Evolutionary conservation across 2,113 vertebrate genomes (phyloP).

Genomic region (Cyphomyrus discorhynchus): DNA sequence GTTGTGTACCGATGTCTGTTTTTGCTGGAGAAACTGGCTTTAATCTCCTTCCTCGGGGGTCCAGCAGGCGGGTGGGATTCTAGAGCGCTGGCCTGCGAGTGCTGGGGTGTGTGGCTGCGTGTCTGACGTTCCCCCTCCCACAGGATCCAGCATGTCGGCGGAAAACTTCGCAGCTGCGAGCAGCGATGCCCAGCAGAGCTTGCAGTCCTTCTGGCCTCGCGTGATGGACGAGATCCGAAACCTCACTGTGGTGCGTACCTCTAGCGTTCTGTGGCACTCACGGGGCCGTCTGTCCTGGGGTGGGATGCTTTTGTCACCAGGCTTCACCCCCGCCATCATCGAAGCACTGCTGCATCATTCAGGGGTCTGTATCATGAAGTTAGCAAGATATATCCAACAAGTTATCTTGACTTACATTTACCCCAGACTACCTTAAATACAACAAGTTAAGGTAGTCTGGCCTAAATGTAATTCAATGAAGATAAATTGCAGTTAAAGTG

Average conservation of each 20-base stretch:
- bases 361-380: not conserved
- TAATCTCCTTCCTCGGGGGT: not conserved
- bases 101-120: slow-evolving; percentile 10
- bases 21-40: not conserved
- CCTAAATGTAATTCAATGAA: not conserved
- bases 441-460: not conserved
- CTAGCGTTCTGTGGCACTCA: not conserved
- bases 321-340: not conserved
- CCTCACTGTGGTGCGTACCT: slow-evolving; percentile 78
- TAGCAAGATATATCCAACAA: not conserved
- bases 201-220: slow-evolving; percentile 96
- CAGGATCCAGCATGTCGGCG: slow-evolving; percentile 78
- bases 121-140: slow-evolving; percentile 10
- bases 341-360: not conserved
- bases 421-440: no score
- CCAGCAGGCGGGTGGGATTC: not conserved
- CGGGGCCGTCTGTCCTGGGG: not conserved
- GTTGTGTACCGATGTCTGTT: not conserved
- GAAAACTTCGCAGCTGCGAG: slow-evolving; percentile 75
- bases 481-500: not conserved
- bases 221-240: slow-evolving; percentile 98
- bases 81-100: not conserved
- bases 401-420: no score
- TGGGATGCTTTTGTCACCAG: not conserved
- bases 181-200: slow-evolving; percentile 90